Base-by-base conservation (phyloP, 2,113 vertebrate genomes). In the Mobula hypostoma region DNA sequence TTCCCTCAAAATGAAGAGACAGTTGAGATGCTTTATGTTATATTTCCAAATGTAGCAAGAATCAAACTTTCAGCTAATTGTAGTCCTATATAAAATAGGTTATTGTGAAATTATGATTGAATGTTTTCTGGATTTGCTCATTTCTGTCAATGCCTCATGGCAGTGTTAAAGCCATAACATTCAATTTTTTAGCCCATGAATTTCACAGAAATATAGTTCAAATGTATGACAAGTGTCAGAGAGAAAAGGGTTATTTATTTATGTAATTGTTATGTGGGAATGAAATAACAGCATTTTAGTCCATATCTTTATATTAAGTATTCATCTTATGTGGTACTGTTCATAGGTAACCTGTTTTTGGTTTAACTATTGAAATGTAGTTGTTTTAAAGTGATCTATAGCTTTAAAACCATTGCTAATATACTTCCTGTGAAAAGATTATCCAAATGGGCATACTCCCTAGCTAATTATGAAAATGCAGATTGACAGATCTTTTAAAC, bases 401-500 rank as follows among this genome's bases (percentile, higher is more conserved):
- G 19, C 58, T 88, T 66, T 66, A n/a, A 88, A 27, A 4, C 9
- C 85, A 32, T 88, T 88, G 85, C 58, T 17, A n/a, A 61, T 4
- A 17, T 63, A 17, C 58, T 88, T 61, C 29, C 61, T 88, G 58
- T n/a, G 27, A 29, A 15, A 88, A 66, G 32, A 2, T 88, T 29
- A 29, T 66, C 83, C 85, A 63, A 66, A 15, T 19, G 66, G 15
- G 85, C 29, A 32, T 27, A 7, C 1, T 48, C 14, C 29, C 2
- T 12, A 66, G 14, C 3, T 87, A 12, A 9, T 88, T 88, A 29
- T 61, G 61, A 17, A 88, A 88, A n/a, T 88, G 29, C 0, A n/a
- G 56, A 88, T 88, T 63, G 58, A 63, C 58, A 88, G 58, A 0
- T 88, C 85, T 88, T 88, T 2, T 85, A 87, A 87, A 87, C n/a